Conservation (phyloP, 2,888 invertebrate species). For the Thereva nobilitata region DNA sequence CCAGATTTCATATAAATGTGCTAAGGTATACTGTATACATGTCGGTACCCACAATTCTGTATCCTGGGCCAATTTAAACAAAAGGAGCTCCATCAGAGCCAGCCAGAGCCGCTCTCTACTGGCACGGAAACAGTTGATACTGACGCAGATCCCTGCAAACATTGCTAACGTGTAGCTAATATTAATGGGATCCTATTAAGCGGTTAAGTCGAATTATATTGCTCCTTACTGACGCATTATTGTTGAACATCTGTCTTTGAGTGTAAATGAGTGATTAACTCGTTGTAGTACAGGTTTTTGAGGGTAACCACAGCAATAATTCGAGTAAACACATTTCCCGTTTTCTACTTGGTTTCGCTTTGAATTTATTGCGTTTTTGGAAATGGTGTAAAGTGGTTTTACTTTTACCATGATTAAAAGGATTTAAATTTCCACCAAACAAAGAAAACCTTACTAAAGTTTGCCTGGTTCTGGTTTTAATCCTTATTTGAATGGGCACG, state of each 20-base stretch:
- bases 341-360: background rate
- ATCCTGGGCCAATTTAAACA: conserved; percentile 23
- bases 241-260: conserved; percentile 35
- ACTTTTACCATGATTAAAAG: too few relatives aligned
- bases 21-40: too few relatives aligned
- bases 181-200: conserved; percentile 40
- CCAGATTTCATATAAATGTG: too few relatives aligned
- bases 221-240: conserved; percentile 34
- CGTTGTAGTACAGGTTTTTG: conserved; percentile 7
- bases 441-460: too few relatives aligned
- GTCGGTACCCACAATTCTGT: background rate
- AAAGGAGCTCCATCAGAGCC: conserved; percentile 10
- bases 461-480: too few relatives aligned
- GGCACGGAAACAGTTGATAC: background rate
- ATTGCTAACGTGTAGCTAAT: conserved; percentile 19
- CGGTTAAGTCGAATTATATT: conserved; percentile 38
- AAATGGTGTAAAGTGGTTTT: too few relatives aligned
- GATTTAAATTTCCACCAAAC: too few relatives aligned
- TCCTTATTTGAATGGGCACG: too few relatives aligned
- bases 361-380: too few relatives aligned
- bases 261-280: conserved; percentile 31
- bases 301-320: too few relatives aligned
- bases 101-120: background rate
- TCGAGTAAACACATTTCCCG: background rate
- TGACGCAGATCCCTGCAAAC: background rate